Evolutionary conservation across 2,888 invertebrate genomes (phyloP), one percentile per base, ranked within the genome.

Genomic region (Craniophora ligustri): DNA sequence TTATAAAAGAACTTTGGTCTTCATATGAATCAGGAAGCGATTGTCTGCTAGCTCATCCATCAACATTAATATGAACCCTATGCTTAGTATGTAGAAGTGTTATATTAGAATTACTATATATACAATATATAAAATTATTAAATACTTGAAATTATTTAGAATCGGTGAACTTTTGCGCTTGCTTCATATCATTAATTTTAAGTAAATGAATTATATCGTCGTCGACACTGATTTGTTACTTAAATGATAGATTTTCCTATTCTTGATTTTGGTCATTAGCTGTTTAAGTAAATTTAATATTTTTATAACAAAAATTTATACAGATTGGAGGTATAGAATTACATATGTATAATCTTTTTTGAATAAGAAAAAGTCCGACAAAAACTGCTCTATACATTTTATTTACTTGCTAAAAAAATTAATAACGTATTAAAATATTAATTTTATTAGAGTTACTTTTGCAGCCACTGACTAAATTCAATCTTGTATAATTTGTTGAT

Each of bases 181-280:
- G 84, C 85, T 77, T 89, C 91, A 92, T 92, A 92, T 92, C 92
- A 92, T 89, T 92, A 91, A 81, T 65, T 61, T 82, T 91, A 91
- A 88, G 90, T 82, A 74, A 79, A 73, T 76, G 68, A 73, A 80
- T 75, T 71, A 79, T 76, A 62, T 70, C 45, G 47, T 69, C 45
- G 47, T 69, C 60, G 53, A 49, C 57, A 56, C 47, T 59, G 44
- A 65, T 65, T 48, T 56, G 68, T 73, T 75, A 66, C 58, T 55
- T 35, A 60, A 72, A 63, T 69, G 55, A 72, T 67, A 72, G 60
- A 63, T 69, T 72, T 75, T 65, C 42, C 38, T 67, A 75, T 74
- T 61, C 60, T 46, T 50, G 44, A 41, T 51, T 32, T 49, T 57
- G 39, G 36, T 57, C 38, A 48, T 51, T 63, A 60, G 57, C 57